These are phyloP conservation scores for Gryllus bimaculatus DNA, from an alignment of 1,140 invertebrate genomes.

Conservation along the genomic window DNA sequence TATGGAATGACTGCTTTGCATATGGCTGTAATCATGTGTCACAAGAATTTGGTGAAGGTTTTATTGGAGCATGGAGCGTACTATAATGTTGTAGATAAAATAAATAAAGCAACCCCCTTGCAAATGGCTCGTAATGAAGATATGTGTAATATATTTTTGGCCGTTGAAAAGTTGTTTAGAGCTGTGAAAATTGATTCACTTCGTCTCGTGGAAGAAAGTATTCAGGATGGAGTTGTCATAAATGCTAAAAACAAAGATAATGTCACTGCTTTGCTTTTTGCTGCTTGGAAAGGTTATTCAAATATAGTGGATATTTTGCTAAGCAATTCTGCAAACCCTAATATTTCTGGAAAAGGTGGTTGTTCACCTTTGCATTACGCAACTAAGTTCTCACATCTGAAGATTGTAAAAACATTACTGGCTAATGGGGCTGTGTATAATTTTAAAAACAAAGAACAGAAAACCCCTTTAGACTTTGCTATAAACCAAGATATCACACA, in stretches of 20 bases:
- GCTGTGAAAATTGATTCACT: not conserved
- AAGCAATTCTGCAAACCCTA: slow-evolving; percentile 23
- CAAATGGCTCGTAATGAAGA: not conserved
- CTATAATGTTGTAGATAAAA: not conserved
- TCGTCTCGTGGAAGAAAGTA: not conserved
- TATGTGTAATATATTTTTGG: not conserved
- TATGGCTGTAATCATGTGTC: not conserved
- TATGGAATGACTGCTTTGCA: not conserved
- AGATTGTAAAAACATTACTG: not conserved
- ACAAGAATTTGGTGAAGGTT: slow-evolving; percentile 10
- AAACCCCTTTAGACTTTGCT: not conserved
- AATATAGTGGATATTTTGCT: slow-evolving; percentile 20
- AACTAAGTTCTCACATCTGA: slow-evolving; percentile 14
- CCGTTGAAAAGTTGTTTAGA: not conserved
- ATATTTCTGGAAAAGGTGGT: slow-evolving; percentile 19
- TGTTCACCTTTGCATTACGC: slow-evolving; percentile 26
- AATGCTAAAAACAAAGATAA: not conserved
- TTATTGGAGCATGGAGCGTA: slow-evolving; percentile 9
- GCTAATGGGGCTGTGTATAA: not conserved
- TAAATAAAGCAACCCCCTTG: not conserved
- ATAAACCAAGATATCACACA: not conserved
- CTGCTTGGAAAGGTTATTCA: not conserved
- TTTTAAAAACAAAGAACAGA: not conserved
- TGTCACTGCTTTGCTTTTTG: not conserved
- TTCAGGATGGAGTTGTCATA: not conserved